Base-by-base conservation (phyloP, 2,113 vertebrate genomes). In the Brachirus orientalis region DNA sequence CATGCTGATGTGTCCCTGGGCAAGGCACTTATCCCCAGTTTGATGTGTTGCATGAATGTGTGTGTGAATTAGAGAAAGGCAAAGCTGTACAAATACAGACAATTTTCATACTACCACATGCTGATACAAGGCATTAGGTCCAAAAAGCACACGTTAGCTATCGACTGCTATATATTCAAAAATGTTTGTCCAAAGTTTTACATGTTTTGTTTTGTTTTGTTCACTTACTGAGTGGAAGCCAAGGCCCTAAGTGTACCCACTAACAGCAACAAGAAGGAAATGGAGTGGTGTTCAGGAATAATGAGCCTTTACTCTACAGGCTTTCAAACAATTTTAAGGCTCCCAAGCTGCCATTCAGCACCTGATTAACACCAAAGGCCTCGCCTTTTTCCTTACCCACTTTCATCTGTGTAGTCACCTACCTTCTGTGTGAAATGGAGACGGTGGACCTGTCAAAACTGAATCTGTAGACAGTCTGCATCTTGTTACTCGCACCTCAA, bases 281-380 rank as follows among this genome's bases (percentile, higher is more conserved):
- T 57, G 36, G 47, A 12, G n/a, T 37, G 45, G 55, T 66, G 64
- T 72, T 53, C 22, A 43, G 47, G 68, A 53, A 83, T 85, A 79
- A 78, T 65, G 47, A 57, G 55, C 60, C 20, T 75, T 77, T 80
- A 74, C 59, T 73, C 56, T 58, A 19, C 63, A 46, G 46, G 50
- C 73, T 80, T 71, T 59, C 63, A 57, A 58, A 62, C 50, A 43
- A 65, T 52, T 66, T 75, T 78, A 82, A 72, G 60, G 77, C 70
- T 84, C 80, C 84, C 72, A 75, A 75, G 79, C 60, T 79, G 73
- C 79, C 82, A 90, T 72, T 90, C 86, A 90, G 78, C 82, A 85
- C 75, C 63, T 83, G 82, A 90, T 88, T 86, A 87, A 86, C 82
- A 86, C 82, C 85, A 85, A 81, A 87, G 63, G 36, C 69, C 62